Percentiles rank a stretch among this genome's conserved stretches.
Conservation (phyloP, 2,888 invertebrate species). For the Acanthosepion pharaonis region DNA sequence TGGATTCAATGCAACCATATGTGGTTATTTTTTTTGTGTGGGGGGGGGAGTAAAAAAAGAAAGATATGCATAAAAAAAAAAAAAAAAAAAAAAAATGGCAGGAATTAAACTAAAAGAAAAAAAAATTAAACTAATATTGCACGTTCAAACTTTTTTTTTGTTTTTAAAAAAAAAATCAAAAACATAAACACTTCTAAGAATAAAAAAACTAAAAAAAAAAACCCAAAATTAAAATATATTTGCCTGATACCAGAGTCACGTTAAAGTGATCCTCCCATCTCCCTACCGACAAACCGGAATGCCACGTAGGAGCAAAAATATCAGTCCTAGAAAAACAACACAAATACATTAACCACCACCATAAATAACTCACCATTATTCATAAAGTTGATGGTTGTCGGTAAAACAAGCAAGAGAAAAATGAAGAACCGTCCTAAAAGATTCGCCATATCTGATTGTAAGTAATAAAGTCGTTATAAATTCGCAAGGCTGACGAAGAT, state of each 20-base stretch:
- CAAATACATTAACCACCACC: background rate
- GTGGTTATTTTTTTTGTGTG: background rate
- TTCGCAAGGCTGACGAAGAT: background rate
- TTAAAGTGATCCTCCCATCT: background rate
- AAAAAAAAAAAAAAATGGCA: background rate
- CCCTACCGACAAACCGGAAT: background rate
- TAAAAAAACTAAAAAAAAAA: background rate
- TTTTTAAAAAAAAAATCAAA: background rate
- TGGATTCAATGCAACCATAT: background rate
- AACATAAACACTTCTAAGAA: no score
- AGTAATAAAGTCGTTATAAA: background rate
- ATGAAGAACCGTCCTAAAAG: conserved; percentile 62
- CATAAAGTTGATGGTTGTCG: conserved; percentile 64
- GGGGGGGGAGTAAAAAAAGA: background rate
- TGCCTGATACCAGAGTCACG: background rate
- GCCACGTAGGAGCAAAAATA: conserved; percentile 37
- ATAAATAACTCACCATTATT: conserved; percentile 63
- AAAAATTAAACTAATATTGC: background rate
- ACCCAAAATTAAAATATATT: background rate
- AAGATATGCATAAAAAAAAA: background rate
- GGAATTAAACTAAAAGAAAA: background rate
- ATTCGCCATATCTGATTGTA: conserved; percentile 52
- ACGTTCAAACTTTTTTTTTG: background rate
- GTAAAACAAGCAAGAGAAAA: conserved; percentile 65
- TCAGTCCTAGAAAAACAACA: background rate